Conservation (phyloP, 2,888 invertebrate genomes). For the Antitype chi region DNA sequence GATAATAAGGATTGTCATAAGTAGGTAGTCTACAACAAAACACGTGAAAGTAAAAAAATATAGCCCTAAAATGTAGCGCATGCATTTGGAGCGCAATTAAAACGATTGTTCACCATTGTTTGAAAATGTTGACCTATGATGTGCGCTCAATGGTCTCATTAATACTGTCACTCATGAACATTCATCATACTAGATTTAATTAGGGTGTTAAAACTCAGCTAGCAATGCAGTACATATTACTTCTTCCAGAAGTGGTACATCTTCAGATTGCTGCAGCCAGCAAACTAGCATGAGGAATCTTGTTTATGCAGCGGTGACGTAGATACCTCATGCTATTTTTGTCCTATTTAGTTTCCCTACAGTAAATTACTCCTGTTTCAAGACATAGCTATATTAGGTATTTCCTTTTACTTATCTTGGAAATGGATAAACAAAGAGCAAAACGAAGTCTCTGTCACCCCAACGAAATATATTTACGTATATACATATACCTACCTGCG, state of each 20-base stretch:
- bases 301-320: too few relatives aligned
- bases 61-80: not conserved
- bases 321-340: not conserved
- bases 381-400: not conserved
- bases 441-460: constrained; percentile 1
- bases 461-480: not conserved
- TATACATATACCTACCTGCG: not conserved
- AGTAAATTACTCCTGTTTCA: constrained; percentile 9
- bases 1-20: not conserved
- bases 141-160: constrained; percentile 11
- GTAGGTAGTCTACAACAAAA: not conserved
- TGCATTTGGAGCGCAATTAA: not conserved
- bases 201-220: not conserved
- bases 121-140: constrained; percentile 14
- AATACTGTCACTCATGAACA: constrained; percentile 2
- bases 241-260: not conserved
- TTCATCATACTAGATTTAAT: not conserved
- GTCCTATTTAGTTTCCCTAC: not conserved
- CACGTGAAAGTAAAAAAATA: not conserved
- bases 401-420: not conserved
- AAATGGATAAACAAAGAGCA: constrained; percentile 15
- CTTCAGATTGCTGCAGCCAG: too few relatives aligned
- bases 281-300: too few relatives aligned
- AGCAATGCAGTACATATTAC: not conserved
- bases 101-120: constrained; percentile 15